Percentiles rank a stretch among this genome's conserved stretches.
phyloP scores from a whole-genome alignment of 1,140 invertebrate genomes.

The Diorhabda carinulata region DNA sequence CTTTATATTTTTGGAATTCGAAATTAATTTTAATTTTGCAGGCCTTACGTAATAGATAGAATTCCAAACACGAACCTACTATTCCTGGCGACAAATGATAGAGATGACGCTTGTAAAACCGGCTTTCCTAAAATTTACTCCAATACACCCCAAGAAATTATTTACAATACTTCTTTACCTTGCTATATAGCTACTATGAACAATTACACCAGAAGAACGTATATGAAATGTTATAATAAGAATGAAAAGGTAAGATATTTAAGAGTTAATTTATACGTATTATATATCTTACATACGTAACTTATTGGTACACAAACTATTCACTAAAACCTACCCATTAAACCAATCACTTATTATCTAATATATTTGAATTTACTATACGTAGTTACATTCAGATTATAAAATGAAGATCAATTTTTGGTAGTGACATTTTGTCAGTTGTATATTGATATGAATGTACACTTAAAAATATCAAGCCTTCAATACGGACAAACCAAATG shows the following conservation, averaged over 20 bases:
- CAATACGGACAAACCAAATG: too few species aligned
- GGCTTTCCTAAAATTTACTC: conserved; percentile 50
- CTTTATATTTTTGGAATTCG: background rate
- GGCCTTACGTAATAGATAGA: conserved; percentile 75
- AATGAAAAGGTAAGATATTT: conserved; percentile 53
- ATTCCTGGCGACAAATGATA: conserved; percentile 64
- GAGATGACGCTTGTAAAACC: conserved; percentile 47
- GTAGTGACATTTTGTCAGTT: too few species aligned
- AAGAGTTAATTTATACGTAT: too few species aligned
- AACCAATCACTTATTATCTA: too few species aligned
- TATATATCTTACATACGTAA: too few species aligned
- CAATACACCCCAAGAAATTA: conserved; percentile 32
- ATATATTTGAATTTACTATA: too few species aligned
- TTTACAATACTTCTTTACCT: conserved; percentile 36
- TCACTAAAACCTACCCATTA: too few species aligned
- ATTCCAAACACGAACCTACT: conserved; percentile 81
- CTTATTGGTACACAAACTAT: too few species aligned
- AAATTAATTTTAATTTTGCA: conserved; percentile 39
- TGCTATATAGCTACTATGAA: conserved; percentile 45
- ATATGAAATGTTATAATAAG: conserved; percentile 42
- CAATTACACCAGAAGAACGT: conserved; percentile 41
- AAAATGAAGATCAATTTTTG: too few species aligned
- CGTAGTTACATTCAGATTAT: too few species aligned
- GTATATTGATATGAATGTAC: too few species aligned
- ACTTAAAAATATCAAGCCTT: too few species aligned